Conservation (phyloP, 2,888 invertebrate species). For the Gibbula magus region DNA sequence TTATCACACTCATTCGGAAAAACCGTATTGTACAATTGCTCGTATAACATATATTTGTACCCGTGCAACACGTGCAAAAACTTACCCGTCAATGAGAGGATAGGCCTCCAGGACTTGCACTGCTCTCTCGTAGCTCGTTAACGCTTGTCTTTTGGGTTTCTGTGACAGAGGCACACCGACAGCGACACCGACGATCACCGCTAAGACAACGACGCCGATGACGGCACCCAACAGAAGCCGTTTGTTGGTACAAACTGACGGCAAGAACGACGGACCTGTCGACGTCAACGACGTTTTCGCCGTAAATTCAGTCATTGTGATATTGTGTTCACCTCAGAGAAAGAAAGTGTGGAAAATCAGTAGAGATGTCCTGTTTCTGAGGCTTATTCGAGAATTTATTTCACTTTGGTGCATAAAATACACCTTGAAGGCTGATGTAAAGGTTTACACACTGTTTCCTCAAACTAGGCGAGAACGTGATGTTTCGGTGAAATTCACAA, state of each 20-base stretch:
- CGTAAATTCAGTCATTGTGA: background rate
- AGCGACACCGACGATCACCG: slow-evolving; percentile 46
- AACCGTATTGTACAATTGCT: too few species aligned
- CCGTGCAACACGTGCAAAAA: background rate
- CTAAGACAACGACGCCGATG: slow-evolving; percentile 38
- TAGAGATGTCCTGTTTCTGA: too few species aligned
- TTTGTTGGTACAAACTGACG: background rate
- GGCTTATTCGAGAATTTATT: too few species aligned
- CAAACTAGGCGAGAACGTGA: too few species aligned
- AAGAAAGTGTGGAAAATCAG: too few species aligned
- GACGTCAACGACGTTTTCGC: background rate
- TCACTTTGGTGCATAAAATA: too few species aligned
- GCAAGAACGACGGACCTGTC: background rate
- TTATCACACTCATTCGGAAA: too few species aligned
- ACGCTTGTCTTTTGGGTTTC: background rate
- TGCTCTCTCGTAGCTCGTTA: slow-evolving; percentile 45
- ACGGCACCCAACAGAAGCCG: slow-evolving; percentile 15
- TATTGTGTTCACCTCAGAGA: too few species aligned
- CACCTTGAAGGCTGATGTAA: too few species aligned
- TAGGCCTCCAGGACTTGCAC: slow-evolving; percentile 54
- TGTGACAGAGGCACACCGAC: slow-evolving; percentile 46
- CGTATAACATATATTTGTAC: too few species aligned
- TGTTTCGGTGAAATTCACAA: too few species aligned
- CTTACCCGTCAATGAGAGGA: slow-evolving; percentile 65
- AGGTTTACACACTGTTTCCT: too few species aligned